These are phyloP conservation scores for Nasalis larvatus DNA, from an alignment of 2,113 vertebrate genomes.

Conservation along the genomic window DNA sequence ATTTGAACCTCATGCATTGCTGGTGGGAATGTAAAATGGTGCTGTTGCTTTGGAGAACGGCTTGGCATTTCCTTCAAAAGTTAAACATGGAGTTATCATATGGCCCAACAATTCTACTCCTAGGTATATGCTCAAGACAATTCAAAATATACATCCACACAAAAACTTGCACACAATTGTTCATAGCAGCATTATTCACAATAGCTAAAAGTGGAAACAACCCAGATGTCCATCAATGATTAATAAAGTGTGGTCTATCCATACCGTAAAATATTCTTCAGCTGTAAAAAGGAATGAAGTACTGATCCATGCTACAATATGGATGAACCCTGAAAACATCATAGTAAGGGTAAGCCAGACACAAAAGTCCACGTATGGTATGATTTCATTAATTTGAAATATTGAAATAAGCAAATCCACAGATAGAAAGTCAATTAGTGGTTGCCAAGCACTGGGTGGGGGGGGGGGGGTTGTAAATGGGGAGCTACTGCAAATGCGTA, in stretches of 20 bases:
- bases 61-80: neutral
- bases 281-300: neutral
- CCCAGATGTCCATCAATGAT: neutral
- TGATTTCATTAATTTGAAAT: neutral
- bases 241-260: neutral
- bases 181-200: neutral
- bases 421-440: neutral
- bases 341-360: neutral
- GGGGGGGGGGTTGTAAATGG: neutral
- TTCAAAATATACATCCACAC: neutral
- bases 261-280: neutral
- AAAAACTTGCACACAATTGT: neutral
- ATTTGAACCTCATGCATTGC: neutral
- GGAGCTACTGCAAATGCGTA: neutral
- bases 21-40: neutral
- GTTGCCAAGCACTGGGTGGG: neutral
- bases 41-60: neutral
- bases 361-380: neutral
- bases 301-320: neutral
- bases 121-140: neutral
- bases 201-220: neutral
- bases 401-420: neutral
- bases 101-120: neutral
- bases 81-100: neutral
- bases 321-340: neutral